phyloP scores from a whole-genome alignment of 2,888 invertebrate species.

The Callyntrura sp. region DNA sequence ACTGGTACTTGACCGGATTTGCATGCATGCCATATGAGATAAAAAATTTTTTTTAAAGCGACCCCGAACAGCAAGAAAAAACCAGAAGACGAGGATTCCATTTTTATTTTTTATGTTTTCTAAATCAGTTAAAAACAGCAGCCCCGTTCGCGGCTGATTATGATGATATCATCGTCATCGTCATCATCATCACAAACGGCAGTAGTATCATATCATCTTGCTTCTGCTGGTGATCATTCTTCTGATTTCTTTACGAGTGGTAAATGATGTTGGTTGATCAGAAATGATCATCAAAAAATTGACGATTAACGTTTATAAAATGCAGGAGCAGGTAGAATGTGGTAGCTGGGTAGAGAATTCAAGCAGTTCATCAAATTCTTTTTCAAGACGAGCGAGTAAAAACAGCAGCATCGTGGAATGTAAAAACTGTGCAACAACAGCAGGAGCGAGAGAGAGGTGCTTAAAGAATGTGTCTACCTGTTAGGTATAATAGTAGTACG shows the following conservation, averaged over 20 bases:
- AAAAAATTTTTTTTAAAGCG: background rate
- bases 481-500: background rate
- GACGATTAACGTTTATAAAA: constrained; percentile 42
- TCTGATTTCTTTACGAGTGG: background rate
- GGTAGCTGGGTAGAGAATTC: no score
- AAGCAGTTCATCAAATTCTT: background rate
- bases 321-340: background rate
- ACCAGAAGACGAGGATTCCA: constrained; percentile 17
- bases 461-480: no score
- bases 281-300: constrained; percentile 53
- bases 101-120: constrained; percentile 26
- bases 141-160: constrained; percentile 50
- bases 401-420: background rate
- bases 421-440: background rate
- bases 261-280: constrained; percentile 38
- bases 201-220: background rate
- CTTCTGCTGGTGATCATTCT: background rate
- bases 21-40: constrained; percentile 40
- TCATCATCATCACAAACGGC: background rate
- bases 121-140: constrained; percentile 47
- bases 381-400: background rate
- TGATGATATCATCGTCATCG: constrained; percentile 14
- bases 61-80: constrained; percentile 10
- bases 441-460: constrained; percentile 3
- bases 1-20: constrained; percentile 67